Evolutionary conservation across 2,113 vertebrate species (phyloP), one percentile per base, ranked within the genome.

Genomic region (Catagonus wagneri): DNA sequence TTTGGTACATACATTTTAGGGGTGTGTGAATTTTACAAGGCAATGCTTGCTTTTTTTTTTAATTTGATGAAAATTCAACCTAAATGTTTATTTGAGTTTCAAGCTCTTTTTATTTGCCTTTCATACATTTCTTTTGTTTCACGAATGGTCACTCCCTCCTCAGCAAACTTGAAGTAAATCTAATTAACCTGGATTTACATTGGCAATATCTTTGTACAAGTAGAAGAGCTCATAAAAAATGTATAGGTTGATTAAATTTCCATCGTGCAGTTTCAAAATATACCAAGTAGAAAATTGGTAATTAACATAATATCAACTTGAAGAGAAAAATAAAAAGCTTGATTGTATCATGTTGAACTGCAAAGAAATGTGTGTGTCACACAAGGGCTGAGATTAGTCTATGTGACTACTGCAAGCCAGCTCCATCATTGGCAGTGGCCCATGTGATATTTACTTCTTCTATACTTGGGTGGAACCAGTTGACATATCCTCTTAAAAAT

Each of bases 201-300:
- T 83, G 44, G 94, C 52, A 94, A 88, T 76, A 83, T 92, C 23
- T 66, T 93, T 36, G 66, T 95, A 65, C 20, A 71, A 93, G 58
- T 25, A 32, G 0, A 96, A 65, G 20, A 94, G 32, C n/a, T 97
- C 83, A 93, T 97, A 95, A 98, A 75, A 95, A 71, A 92, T 97
- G 95, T 96, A 93, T 96, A 97, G 20, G 0, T 93, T 22, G 71
- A 97, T 96, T 93, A 96, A 94, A 88, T 91, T 52, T 93, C 36
- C 52, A 19, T 85, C 93, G 32, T 84, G 10, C 50, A 69, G 87
- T 96, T 29, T 89, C 68, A 90, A 81, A 83, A 86, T 52, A 61
- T 13, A 71, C 23, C 3, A 19, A 60, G 19, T 29, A 44, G 29
- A 94, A 96, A 87, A 63, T 58, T 95, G 15, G 60, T 76, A 83